A percentile compares a stretch with the other conserved stretches of the same genome.
These are phyloP conservation scores for Tapirus indicus DNA, from an alignment of 2,797 vertebrate genomes.

Conservation along the genomic window DNA sequence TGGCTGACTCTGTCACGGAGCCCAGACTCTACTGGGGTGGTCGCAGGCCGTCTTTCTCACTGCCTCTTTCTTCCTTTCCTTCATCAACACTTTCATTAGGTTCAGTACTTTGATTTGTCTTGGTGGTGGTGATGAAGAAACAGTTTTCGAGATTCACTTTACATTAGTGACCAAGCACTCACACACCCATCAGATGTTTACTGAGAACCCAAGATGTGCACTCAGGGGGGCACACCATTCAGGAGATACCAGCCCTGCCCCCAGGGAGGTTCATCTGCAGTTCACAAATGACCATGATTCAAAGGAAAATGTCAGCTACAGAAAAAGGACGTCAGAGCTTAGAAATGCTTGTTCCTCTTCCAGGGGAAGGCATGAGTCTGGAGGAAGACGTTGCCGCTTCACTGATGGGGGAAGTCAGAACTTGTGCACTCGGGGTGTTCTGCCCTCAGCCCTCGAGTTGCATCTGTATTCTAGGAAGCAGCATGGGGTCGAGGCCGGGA, in stretches of 20 bases:
- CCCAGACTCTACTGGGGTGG: no score
- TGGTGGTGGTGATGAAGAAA: not conserved
- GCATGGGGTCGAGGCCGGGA: not conserved
- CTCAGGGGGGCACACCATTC: no score
- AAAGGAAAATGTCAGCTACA: no score
- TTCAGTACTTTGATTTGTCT: not conserved
- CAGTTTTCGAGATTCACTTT: not conserved
- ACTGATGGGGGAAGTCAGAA: not conserved
- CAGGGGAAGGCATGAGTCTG: not conserved
- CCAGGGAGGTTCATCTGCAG: not conserved
- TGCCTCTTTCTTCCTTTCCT: not conserved
- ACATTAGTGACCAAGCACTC: accelerated
- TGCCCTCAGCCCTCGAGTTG: accelerated
- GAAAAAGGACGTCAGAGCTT: not conserved
- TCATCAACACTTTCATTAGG: not conserved
- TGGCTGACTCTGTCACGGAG: no score
- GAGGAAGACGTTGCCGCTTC: accelerated
- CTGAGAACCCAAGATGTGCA: accelerated
- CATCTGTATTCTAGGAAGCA: not conserved
- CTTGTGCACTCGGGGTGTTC: no score
- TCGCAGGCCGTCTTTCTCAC: no score
- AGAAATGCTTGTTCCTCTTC: accelerated
- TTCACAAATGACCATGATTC: accelerated
- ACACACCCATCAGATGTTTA: accelerated
- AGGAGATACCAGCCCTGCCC: not conserved